Conservation (phyloP, 2,113 vertebrate species). For the Nettapus auritus region DNA sequence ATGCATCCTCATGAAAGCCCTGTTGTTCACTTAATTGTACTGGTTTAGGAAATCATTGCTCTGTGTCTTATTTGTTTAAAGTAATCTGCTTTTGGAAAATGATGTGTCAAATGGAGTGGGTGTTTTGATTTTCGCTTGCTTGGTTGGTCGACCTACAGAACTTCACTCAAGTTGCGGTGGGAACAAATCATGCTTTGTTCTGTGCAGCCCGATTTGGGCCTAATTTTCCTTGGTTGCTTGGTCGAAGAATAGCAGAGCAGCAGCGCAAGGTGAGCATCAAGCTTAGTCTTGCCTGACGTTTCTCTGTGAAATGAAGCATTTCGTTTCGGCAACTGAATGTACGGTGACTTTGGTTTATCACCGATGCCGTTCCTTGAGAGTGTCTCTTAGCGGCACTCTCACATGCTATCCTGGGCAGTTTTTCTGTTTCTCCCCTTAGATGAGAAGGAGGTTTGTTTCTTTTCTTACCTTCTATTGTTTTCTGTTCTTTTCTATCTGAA, state of each 20-base stretch:
- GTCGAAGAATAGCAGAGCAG: neutral
- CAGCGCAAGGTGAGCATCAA: neutral
- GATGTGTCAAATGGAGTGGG: neutral
- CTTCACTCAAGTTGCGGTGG: neutral
- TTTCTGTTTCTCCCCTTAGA: neutral
- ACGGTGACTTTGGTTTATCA: neutral
- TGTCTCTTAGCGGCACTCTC: neutral
- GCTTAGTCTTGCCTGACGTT: neutral
- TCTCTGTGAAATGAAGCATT: neutral
- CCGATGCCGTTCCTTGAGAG: neutral
- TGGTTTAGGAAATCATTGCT: constrained; percentile 7
- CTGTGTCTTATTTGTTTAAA: constrained; percentile 21
- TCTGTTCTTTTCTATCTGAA: neutral
- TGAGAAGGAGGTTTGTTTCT: neutral
- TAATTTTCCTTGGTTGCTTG: neutral
- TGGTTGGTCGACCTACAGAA: neutral
- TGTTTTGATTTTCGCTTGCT: constrained; percentile 19
- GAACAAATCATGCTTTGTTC: neutral
- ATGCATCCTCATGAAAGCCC: neutral
- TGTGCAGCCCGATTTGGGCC: neutral
- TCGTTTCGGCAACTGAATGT: neutral
- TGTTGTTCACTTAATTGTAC: neutral
- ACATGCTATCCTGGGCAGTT: neutral
- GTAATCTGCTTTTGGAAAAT: constrained; percentile 6
- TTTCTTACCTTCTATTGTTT: neutral